A percentile compares a stretch with the other conserved stretches of the same genome.
These are phyloP conservation scores for Drosophila kambysellisi DNA, from an alignment of 2,888 invertebrate species.

Conservation along the genomic window DNA sequence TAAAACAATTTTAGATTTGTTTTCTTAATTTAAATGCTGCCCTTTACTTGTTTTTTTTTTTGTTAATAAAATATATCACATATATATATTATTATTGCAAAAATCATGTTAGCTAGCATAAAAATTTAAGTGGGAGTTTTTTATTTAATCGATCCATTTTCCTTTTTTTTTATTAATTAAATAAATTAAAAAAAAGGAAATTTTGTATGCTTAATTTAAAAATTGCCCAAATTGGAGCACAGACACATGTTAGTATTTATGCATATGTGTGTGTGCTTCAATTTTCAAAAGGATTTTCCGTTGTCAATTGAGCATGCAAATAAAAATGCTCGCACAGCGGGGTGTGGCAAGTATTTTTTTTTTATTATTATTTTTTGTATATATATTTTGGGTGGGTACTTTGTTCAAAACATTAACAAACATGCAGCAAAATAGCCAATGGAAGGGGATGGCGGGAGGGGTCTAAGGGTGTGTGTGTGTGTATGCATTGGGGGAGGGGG, in stretches of 20 bases:
- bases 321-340: constrained; percentile 30
- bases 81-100: not conserved
- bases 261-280: not conserved
- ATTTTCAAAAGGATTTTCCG: not conserved
- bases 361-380: not conserved
- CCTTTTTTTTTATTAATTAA: not conserved
- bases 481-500: not conserved
- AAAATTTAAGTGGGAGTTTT: not conserved
- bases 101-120: not conserved
- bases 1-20: too few species aligned
- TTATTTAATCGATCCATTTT: not conserved
- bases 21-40: not conserved
- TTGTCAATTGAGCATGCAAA: constrained; percentile 41
- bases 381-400: not conserved
- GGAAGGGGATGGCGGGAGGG: not conserved
- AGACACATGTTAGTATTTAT: not conserved
- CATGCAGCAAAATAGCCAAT: constrained; percentile 35
- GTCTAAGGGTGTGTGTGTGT: not conserved
- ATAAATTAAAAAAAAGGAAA: not conserved
- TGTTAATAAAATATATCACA: not conserved
- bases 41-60: not conserved
- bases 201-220: not conserved
- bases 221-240: not conserved
- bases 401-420: constrained; percentile 54
- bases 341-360: not conserved